These are phyloP conservation scores for Calameuta filiformis DNA, from an alignment of 2,888 invertebrate species.

Conservation along the genomic window DNA sequence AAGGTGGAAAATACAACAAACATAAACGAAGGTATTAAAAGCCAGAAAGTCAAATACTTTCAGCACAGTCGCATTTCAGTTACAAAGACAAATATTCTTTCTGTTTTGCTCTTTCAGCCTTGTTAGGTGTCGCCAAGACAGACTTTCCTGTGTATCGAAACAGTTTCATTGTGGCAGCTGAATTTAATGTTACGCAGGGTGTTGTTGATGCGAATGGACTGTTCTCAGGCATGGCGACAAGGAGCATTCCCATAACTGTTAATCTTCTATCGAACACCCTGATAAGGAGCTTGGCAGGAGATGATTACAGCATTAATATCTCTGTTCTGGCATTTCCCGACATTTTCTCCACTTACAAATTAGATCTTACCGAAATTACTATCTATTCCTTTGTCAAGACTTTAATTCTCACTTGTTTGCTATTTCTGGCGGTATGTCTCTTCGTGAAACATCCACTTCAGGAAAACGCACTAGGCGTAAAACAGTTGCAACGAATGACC, in stretches of 20 bases:
- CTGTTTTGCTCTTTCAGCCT: conserved; percentile 50
- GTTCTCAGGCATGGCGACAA: conserved; percentile 69
- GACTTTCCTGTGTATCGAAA: conserved; percentile 66
- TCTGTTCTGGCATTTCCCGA: conserved; percentile 49
- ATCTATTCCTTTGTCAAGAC: conserved; percentile 21
- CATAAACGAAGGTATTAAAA: conserved; percentile 33
- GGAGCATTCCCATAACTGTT: conserved; percentile 69
- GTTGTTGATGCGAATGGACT: conserved; percentile 57
- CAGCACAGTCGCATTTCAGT: background rate
- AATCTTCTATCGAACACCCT: conserved; percentile 68
- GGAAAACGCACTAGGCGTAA: conserved; percentile 73
- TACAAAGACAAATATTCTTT: background rate
- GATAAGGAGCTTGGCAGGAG: conserved; percentile 44
- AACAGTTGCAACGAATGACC: conserved; percentile 76
- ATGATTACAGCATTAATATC: conserved; percentile 46
- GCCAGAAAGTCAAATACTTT: background rate
- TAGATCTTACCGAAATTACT: conserved; percentile 13
- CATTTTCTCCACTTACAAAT: conserved; percentile 20
- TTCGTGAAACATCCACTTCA: conserved; percentile 73
- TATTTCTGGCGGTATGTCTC: conserved; percentile 67
- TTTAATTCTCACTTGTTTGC: conserved; percentile 57
- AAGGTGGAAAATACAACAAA: conserved; percentile 24
- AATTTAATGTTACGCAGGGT: conserved; percentile 57
- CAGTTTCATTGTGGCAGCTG: conserved; percentile 68
- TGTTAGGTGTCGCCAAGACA: conserved; percentile 58